Percentiles rank a stretch among this genome's conserved stretches.
These are phyloP conservation scores for Hemistola chrysoprasaria DNA, from an alignment of 2,888 invertebrate genomes.

Conservation along the genomic window DNA sequence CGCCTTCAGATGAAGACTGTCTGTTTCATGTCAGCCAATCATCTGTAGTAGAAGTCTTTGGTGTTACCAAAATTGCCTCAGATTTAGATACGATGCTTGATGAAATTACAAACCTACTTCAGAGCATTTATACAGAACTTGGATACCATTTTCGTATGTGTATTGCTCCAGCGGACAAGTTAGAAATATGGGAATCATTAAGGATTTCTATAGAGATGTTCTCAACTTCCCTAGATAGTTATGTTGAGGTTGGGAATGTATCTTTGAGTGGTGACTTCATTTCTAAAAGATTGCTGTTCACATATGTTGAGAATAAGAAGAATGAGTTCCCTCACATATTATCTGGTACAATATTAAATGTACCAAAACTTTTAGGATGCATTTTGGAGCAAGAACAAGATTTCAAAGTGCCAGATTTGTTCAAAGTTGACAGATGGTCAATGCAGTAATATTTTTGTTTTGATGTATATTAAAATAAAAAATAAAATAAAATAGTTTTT, in stretches of 20 bases:
- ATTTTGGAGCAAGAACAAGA: slow-evolving; percentile 84
- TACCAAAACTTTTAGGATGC: slow-evolving; percentile 89
- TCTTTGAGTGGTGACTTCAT: slow-evolving; percentile 88
- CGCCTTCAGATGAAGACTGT: slow-evolving; percentile 60
- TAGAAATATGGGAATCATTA: slow-evolving; percentile 85
- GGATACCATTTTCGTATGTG: slow-evolving; percentile 86
- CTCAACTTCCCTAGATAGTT: slow-evolving; percentile 83
- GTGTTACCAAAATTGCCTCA: slow-evolving; percentile 71
- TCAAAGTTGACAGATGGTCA: slow-evolving; percentile 55
- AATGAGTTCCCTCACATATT: slow-evolving; percentile 85
- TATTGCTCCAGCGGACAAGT: slow-evolving; percentile 82
- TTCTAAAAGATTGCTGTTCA: slow-evolving; percentile 89
- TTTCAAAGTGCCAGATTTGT: slow-evolving; percentile 56
- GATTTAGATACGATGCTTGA: slow-evolving; percentile 81
- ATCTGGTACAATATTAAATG: slow-evolving; percentile 87
- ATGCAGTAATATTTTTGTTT: slow-evolving; percentile 17
- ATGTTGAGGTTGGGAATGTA: slow-evolving; percentile 88
- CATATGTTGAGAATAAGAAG: slow-evolving; percentile 82
- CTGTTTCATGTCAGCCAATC: slow-evolving; percentile 87
- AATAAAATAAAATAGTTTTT: no score
- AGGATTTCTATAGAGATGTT: slow-evolving; percentile 88
- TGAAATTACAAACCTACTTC: slow-evolving; percentile 73
- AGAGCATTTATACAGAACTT: slow-evolving; percentile 84
- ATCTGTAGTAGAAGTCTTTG: slow-evolving; percentile 86
- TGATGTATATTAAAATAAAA: no score